Evolutionary conservation across 2,888 invertebrate species (phyloP).

Genomic region (Emesis furor): DNA sequence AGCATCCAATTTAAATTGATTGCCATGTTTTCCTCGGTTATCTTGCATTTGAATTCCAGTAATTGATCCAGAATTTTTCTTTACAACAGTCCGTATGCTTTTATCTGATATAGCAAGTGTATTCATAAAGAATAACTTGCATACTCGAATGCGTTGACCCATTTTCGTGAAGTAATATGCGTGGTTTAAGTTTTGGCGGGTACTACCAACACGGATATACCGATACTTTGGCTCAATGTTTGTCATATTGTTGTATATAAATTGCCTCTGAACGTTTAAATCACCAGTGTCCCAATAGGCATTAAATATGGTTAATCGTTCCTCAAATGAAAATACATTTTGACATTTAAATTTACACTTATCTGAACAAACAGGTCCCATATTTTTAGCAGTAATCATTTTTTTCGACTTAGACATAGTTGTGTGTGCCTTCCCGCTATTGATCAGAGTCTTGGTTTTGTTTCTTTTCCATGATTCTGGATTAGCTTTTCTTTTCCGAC

Average conservation of each 20-base stretch:
- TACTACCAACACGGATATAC: constrained; percentile 52
- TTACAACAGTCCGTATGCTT: constrained; percentile 45
- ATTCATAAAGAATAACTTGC: constrained; percentile 62
- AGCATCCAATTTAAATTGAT: constrained; percentile 11
- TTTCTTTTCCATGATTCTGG: constrained; percentile 59
- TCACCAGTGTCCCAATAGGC: constrained; percentile 36
- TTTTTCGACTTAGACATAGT: constrained; percentile 57
- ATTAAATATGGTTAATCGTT: constrained; percentile 36
- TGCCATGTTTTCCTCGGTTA: constrained; percentile 35
- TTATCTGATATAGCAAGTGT: constrained; percentile 64
- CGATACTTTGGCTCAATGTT: constrained; percentile 46
- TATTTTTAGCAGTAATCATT: constrained; percentile 43
- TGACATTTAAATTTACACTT: constrained; percentile 48
- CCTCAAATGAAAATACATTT: constrained; percentile 3
- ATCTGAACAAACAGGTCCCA: constrained; percentile 54
- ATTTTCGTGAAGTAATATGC: constrained; percentile 52
- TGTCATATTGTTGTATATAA: constrained; percentile 36
- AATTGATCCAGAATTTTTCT: constrained; percentile 35
- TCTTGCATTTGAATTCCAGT: constrained; percentile 36
- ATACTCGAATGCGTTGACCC: constrained; percentile 56
- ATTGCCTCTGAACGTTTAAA: constrained; percentile 39
- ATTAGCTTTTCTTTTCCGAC: constrained; percentile 52
- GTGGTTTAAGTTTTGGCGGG: constrained; percentile 54
- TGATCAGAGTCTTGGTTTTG: constrained; percentile 51
- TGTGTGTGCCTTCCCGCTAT: constrained; percentile 55